Conservation (phyloP, 2,113 vertebrate genomes). For the Rhea americana region DNA sequence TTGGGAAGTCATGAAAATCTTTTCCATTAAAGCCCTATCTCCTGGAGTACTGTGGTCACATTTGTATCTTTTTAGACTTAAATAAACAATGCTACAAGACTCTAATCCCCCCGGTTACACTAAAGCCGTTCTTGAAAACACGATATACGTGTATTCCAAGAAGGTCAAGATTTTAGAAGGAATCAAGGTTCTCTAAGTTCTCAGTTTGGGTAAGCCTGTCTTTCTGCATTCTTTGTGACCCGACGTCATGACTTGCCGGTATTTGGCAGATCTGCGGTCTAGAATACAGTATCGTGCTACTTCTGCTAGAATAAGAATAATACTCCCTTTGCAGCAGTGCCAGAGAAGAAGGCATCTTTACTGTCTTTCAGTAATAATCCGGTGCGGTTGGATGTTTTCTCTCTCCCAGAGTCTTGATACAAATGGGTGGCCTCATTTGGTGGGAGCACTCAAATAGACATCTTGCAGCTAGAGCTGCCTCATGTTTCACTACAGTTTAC, state of each 20-base stretch:
- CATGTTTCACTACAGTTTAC: not conserved
- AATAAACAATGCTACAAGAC: not conserved
- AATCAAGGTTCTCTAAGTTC: not conserved
- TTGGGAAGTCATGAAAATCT: not conserved
- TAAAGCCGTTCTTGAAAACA: not conserved
- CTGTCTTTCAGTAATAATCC: not conserved
- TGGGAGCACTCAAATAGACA: not conserved
- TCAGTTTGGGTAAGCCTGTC: not conserved
- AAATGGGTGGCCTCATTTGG: fast-evolving
- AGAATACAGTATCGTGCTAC: not conserved
- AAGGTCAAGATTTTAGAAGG: not conserved
- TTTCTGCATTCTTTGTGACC: not conserved
- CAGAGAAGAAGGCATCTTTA: not conserved
- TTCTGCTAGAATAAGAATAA: not conserved
- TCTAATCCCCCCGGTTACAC: not conserved
- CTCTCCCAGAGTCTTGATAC: not conserved
- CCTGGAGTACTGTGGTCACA: not conserved
- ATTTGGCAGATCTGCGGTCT: not conserved
- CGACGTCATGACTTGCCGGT: not conserved
- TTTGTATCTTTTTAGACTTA: not conserved
- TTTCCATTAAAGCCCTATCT: not conserved
- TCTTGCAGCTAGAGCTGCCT: not conserved
- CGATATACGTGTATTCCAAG: not conserved
- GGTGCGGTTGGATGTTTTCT: not conserved
- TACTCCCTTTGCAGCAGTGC: not conserved